These are phyloP conservation scores for Isurus oxyrinchus DNA, from an alignment of 2,113 vertebrate species.

Conservation along the genomic window DNA sequence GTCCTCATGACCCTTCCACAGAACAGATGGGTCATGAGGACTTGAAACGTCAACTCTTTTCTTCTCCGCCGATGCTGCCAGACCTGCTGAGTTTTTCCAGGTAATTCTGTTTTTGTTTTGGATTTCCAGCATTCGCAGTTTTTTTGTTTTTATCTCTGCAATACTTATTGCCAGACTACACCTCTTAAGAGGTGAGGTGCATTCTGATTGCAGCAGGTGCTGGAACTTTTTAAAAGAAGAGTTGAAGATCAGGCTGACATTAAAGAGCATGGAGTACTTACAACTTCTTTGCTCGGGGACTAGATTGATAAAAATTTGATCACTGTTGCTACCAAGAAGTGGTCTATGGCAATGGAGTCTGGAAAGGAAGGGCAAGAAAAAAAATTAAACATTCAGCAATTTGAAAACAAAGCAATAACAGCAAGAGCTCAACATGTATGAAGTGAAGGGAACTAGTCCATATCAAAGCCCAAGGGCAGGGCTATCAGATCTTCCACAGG, in stretches of 20 bases:
- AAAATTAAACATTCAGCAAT: background rate
- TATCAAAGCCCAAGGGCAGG: background rate
- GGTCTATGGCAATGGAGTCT: background rate
- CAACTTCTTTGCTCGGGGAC: background rate
- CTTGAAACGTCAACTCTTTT: too few species aligned
- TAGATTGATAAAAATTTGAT: background rate
- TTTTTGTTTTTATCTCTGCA: too few species aligned
- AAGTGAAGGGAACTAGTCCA: background rate
- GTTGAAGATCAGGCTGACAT: background rate
- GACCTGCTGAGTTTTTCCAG: too few species aligned
- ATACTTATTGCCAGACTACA: background rate
- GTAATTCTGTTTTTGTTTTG: too few species aligned
- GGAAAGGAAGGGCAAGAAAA: background rate
- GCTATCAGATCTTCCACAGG: background rate
- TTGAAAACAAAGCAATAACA: background rate
- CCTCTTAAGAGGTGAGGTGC: background rate
- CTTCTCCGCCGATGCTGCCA: too few species aligned
- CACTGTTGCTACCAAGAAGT: background rate
- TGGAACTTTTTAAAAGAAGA: background rate
- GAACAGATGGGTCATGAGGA: too few species aligned
- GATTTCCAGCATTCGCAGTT: too few species aligned
- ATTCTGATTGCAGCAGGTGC: background rate
- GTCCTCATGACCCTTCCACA: too few species aligned
- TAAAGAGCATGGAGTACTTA: background rate
- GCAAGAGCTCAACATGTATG: background rate